A percentile compares a stretch with the other conserved stretches of the same genome.
Conservation (phyloP, 2,797 vertebrate genomes). For the Sebastes oblongus region DNA sequence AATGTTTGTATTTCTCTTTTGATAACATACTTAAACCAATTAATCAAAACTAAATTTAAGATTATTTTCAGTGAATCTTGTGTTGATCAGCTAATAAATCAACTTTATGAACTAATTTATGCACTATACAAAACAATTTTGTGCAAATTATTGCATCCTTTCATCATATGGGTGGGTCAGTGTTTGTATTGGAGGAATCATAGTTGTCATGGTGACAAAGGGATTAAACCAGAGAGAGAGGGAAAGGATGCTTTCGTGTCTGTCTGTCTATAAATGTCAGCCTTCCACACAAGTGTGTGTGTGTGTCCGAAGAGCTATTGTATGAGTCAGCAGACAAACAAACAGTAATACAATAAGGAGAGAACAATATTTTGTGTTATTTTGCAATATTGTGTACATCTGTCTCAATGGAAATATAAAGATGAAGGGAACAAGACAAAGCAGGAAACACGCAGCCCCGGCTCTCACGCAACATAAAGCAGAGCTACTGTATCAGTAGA, state of each 20-base stretch:
- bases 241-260: conserved; percentile 14
- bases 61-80: background rate
- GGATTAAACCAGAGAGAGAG: conserved; percentile 11
- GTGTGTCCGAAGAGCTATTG: conserved; percentile 1
- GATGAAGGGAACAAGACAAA: background rate
- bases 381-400: background rate
- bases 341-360: background rate
- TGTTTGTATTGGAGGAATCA: conserved; percentile 25
- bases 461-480: conserved; percentile 13
- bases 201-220: conserved; percentile 8
- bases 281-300: background rate
- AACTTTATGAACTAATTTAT: background rate
- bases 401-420: background rate
- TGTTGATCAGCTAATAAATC: background rate
- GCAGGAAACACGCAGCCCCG: background rate
- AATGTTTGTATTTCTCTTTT: background rate
- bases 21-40: background rate
- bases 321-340: conserved; percentile 45
- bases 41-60: background rate
- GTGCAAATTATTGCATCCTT: background rate
- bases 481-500: background rate
- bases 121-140: background rate
- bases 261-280: conserved; percentile 40
- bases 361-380: background rate
- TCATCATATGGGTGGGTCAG: conserved; percentile 3